A percentile compares a stretch with the other conserved stretches of the same genome.
Conservation (phyloP, 2,888 invertebrate genomes). For the Andrena praecox region DNA sequence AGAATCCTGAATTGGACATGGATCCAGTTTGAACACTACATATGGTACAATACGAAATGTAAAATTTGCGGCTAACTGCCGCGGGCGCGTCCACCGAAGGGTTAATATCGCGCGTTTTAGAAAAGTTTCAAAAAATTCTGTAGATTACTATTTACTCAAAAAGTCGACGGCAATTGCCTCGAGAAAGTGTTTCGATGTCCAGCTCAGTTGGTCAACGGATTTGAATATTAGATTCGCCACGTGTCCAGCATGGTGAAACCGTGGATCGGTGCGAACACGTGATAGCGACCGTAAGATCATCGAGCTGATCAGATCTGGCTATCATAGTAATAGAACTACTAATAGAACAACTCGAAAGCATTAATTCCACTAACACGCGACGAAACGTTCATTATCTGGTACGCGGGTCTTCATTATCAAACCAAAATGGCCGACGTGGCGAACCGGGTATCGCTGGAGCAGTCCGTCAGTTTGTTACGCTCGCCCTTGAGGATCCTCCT, state of each 20-base stretch:
- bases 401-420: slow-evolving; percentile 66
- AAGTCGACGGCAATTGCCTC: no score
- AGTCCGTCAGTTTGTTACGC: slow-evolving; percentile 35
- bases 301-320: slow-evolving; percentile 21
- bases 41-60: no score
- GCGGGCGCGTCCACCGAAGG: no score
- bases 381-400: slow-evolving; percentile 59
- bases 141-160: no score
- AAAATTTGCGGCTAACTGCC: no score
- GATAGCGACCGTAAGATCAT: slow-evolving; percentile 14
- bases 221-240: no score
- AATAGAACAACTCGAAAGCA: slow-evolving; percentile 39
- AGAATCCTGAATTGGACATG: no score
- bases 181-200: no score
- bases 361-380: slow-evolving; percentile 50
- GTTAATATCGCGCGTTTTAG: no score
- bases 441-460: slow-evolving; percentile 51
- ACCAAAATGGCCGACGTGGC: slow-evolving; percentile 70
- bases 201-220: no score
- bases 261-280: slow-evolving; percentile 21
- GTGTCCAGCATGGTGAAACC: not conserved
- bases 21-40: no score
- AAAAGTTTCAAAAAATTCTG: no score
- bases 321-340: slow-evolving; percentile 7
- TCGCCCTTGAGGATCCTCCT: slow-evolving; percentile 34